phyloP scores from a whole-genome alignment of 2,797 vertebrate genomes.

The Clarias platycephalus region DNA sequence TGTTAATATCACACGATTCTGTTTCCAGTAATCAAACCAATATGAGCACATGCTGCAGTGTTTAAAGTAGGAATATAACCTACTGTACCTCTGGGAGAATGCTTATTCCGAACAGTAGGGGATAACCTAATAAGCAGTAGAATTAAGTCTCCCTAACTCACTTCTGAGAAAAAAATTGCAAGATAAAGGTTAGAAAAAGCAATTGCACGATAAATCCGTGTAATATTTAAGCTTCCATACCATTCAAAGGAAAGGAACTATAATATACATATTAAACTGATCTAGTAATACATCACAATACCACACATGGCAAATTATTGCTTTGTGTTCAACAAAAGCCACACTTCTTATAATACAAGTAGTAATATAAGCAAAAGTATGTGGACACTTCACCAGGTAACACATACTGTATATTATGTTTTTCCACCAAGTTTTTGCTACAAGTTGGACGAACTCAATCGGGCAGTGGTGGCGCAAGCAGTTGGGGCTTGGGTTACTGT shows the following conservation, averaged over 20 bases:
- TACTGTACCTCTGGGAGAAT: background rate
- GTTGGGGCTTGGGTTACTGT: too few species aligned
- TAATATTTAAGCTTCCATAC: background rate
- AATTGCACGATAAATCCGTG: background rate
- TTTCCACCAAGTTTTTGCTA: background rate
- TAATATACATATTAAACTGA: background rate
- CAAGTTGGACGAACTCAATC: background rate
- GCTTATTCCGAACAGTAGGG: background rate
- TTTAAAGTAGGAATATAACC: background rate
- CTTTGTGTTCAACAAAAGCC: background rate
- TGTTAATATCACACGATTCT: background rate
- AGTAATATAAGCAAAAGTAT: background rate
- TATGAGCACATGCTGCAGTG: background rate
- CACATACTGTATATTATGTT: background rate
- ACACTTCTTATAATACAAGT: background rate
- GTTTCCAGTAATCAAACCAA: background rate
- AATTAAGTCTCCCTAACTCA: background rate
- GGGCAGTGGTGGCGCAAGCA: too few species aligned
- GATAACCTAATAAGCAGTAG: background rate
- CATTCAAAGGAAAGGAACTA: background rate
- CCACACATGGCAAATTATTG: background rate
- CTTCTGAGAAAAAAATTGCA: background rate
- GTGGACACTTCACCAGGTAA: background rate
- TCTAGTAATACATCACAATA: background rate
- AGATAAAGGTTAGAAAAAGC: background rate